These are phyloP conservation scores for Vanessa atalanta DNA, from an alignment of 1,140 invertebrate species.

Conservation along the genomic window DNA sequence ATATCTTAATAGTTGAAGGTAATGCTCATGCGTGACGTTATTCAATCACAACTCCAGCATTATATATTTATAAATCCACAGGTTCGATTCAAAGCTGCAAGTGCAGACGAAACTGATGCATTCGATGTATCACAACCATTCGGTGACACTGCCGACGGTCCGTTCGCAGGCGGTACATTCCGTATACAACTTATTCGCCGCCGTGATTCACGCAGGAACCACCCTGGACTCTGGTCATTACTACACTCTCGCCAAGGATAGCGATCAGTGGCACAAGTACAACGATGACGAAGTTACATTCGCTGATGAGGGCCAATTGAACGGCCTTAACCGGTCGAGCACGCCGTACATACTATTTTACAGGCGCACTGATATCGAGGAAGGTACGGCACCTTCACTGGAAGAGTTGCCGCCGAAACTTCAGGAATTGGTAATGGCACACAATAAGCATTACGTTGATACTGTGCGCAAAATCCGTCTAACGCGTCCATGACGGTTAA, in stretches of 20 bases:
- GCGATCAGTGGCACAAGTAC: conserved; percentile 88
- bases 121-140: conserved; percentile 84
- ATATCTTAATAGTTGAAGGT: neutral
- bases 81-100: conserved; percentile 83
- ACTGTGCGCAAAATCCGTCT: conserved; percentile 47
- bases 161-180: conserved; percentile 68
- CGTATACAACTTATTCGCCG: conserved; percentile 88
- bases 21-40: neutral
- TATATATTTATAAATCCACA: conserved; percentile 35
- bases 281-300: conserved; percentile 88
- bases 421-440: conserved; percentile 52
- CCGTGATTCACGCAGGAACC: conserved; percentile 91
- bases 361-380: conserved; percentile 64
- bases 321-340: conserved; percentile 84
- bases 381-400: conserved; percentile 47
- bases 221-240: conserved; percentile 93
- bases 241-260: conserved; percentile 89
- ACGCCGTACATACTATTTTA: conserved; percentile 94
- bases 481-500: conserved; percentile 61
- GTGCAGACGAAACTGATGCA: conserved; percentile 88
- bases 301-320: conserved; percentile 83
- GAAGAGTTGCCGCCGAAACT: conserved; percentile 55
- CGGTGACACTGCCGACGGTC: conserved; percentile 79
- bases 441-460: conserved; percentile 63
- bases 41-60: neutral